Conservation (phyloP, 2,888 invertebrate genomes). For the Seladonia tumulorum region DNA sequence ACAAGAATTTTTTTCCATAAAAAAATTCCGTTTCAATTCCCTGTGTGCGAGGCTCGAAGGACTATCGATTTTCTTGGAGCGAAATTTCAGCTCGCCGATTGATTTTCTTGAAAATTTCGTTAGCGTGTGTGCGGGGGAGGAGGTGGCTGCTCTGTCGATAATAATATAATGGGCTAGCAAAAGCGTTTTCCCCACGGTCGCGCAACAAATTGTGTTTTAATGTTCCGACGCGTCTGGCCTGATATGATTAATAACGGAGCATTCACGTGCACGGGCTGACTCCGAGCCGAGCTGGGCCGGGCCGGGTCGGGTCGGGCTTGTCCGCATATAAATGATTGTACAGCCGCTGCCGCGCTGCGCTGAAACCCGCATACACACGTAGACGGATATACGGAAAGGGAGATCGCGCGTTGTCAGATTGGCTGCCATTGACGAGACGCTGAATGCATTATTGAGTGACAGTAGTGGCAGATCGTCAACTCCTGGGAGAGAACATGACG, state of each 20-base stretch:
- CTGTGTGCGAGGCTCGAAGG: not conserved
- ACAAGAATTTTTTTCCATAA: not conserved
- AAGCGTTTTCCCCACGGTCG: slow-evolving; percentile 20
- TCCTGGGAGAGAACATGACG: slow-evolving; percentile 35
- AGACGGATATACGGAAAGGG: slow-evolving; percentile 45
- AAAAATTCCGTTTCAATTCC: not conserved
- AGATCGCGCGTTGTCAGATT: slow-evolving; percentile 63
- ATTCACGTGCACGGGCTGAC: slow-evolving; percentile 37
- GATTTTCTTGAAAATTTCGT: slow-evolving; percentile 10
- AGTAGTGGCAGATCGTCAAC: slow-evolving; percentile 50
- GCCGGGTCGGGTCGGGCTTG: not conserved
- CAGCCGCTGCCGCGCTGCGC: slow-evolving; percentile 8
- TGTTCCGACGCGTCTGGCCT: slow-evolving; percentile 43
- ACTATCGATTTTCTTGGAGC: not conserved
- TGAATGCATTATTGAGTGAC: slow-evolving; percentile 75
- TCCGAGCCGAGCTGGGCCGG: not conserved
- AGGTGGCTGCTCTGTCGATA: not conserved
- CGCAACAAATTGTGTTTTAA: slow-evolving; percentile 47
- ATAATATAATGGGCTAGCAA: slow-evolving; percentile 1
- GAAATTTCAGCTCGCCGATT: not conserved
- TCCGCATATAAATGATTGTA: slow-evolving; percentile 60
- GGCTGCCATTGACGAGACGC: slow-evolving; percentile 67
- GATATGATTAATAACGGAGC: slow-evolving; percentile 60
- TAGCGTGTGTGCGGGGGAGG: not conserved
- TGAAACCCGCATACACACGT: slow-evolving; percentile 21